phyloP scores from a whole-genome alignment of 2,888 invertebrate genomes.

The Chrysodeixis includens region DNA sequence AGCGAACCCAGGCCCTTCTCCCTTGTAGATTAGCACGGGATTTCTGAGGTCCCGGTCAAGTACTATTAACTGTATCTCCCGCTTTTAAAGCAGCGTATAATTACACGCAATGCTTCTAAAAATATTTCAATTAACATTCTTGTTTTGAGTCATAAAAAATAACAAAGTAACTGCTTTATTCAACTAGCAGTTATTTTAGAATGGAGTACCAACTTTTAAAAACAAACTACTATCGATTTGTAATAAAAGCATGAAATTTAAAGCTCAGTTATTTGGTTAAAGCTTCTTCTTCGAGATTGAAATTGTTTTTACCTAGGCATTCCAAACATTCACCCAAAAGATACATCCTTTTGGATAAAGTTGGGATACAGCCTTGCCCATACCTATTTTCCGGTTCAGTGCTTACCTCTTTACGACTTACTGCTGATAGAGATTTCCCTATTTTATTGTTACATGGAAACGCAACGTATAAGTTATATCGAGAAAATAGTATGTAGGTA shows the following conservation, averaged over 20 bases:
- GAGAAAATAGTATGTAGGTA: constrained; percentile 20
- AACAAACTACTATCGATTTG: constrained; percentile 12
- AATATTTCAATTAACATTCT: neutral
- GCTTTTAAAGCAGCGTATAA: constrained; percentile 58
- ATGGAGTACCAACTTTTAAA: no score
- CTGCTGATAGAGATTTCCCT: constrained; percentile 58
- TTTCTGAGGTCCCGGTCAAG: constrained; percentile 64
- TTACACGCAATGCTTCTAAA: neutral
- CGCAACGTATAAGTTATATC: constrained; percentile 41
- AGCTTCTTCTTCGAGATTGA: constrained; percentile 44
- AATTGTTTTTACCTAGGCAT: constrained; percentile 59
- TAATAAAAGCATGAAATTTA: constrained; percentile 30
- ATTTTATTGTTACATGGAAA: constrained; percentile 57
- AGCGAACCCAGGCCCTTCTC: constrained; percentile 64
- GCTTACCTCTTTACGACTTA: constrained; percentile 62
- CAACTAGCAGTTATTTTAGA: no score
- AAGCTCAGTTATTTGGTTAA: constrained; percentile 38
- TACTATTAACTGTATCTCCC: constrained; percentile 62
- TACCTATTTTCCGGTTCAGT: constrained; percentile 64
- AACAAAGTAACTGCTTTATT: no score
- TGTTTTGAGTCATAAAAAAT: no score
- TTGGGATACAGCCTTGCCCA: constrained; percentile 60
- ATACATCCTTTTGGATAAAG: constrained; percentile 61
- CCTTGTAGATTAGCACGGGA: constrained; percentile 66
- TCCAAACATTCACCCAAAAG: constrained; percentile 56